Base-by-base conservation (phyloP, 1,140 invertebrate species). In the Heliconius hermathena region DNA sequence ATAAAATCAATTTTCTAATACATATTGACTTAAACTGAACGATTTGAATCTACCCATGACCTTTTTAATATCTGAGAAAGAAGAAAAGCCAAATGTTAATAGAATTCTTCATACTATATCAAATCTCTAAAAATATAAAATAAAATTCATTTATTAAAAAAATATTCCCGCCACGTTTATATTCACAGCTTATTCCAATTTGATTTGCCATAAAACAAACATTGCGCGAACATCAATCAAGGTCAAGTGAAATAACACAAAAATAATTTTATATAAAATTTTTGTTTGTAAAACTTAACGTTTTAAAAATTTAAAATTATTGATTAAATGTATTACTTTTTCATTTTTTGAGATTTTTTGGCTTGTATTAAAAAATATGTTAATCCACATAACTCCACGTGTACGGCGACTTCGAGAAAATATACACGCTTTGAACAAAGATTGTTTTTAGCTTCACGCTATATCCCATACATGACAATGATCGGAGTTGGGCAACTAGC, bases 191-290 rank as follows among this genome's bases (percentile, higher is more conserved):
- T 60, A 60, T 60, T 66, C 60, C 60, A 66, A 66, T 66, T 66
- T 66, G 13, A 11, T 66, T 16, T 66, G 29, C 20, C 60, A 26
- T 18, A 66, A 26, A 29, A 66, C 11, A 66, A 66, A 66, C 60
- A 29, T 66, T 66, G 57, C 57, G 57, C 29, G 22, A 26, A 13
- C 57, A 66, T 66, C 57, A 66, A 66, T 66, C 57, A 66, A 66
- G 29, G 60, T 29, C 22, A 2, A 66, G 60, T 66, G 3, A 66
- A 22, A 66, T 66, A 66, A 66, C 13, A 29, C 4, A 13, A 66
- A 57, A 57, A 8, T 2, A n/a, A 9, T n/a, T 22, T 22, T 8
- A n/a, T 20, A 54, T 2, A 57, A 57, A 57, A 22, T 1, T 57
- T 9, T 46, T 57, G 20, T 57, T 22, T 22, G n/a, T 2, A 3